Percentiles rank a stretch among this genome's conserved stretches.
Conservation (phyloP, 1,140 invertebrate genomes). For the Teleopsis dalmanni region DNA sequence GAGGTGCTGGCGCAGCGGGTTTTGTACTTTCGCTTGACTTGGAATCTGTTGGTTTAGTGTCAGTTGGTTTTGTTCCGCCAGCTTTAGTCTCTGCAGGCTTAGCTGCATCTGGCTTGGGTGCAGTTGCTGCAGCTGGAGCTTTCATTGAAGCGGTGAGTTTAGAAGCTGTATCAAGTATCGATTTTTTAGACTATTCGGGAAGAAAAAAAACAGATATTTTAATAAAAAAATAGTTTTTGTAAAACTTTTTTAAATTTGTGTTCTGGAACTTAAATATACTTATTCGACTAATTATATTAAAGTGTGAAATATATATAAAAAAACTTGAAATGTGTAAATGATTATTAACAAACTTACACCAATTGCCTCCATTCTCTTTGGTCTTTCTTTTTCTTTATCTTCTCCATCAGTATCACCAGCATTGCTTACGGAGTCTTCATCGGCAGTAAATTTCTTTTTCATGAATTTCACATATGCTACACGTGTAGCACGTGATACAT, state of each 20-base stretch:
- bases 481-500: constrained; percentile 63
- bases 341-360: constrained; percentile 24
- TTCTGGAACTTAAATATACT: too few species aligned
- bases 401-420: constrained; percentile 18
- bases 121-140: neutral
- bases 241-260: too few species aligned
- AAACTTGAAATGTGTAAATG: neutral
- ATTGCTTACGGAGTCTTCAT: too few species aligned
- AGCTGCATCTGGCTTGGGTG: neutral
- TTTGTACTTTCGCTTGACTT: constrained; percentile 20
- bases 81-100: neutral
- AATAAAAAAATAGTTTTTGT: too few species aligned
- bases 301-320: neutral
- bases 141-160: too few species aligned
- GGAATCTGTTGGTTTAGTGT: constrained; percentile 14
- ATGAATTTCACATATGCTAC: constrained; percentile 82
- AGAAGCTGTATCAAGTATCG: too few species aligned
- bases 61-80: neutral
- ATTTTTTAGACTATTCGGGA: too few species aligned
- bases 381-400: constrained; percentile 8
- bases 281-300: too few species aligned
- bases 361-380: constrained; percentile 5
- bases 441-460: constrained; percentile 50
- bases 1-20: constrained; percentile 34
- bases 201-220: too few species aligned